These are phyloP conservation scores for Macaca fascicularis DNA, from an alignment of 2,113 vertebrate species.

Conservation along the genomic window DNA sequence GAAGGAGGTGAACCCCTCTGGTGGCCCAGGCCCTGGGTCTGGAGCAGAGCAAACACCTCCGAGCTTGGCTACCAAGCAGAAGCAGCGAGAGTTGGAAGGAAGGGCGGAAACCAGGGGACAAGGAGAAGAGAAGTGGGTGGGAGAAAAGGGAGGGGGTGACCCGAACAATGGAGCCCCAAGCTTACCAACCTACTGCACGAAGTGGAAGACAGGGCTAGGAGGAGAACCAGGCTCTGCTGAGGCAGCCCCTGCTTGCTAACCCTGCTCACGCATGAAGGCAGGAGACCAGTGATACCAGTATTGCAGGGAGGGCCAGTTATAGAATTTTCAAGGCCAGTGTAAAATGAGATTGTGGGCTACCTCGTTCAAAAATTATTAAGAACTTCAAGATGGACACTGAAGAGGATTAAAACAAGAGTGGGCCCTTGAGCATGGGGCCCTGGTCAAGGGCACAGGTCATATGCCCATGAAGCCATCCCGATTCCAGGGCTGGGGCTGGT, in stretches of 20 bases:
- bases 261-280: not conserved
- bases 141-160: not conserved
- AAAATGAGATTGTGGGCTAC: not conserved
- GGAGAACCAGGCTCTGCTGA: not conserved
- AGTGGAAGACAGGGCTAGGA: accelerated
- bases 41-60: too few species aligned
- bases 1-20: not conserved
- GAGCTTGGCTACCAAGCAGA: not conserved
- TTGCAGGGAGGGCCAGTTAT: not conserved
- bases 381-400: not conserved
- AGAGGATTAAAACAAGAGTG: not conserved
- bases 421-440: not conserved
- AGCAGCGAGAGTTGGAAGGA: not conserved
- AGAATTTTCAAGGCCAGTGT: too few species aligned
- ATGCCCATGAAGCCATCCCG: accelerated
- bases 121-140: too few species aligned
- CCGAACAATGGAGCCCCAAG: not conserved
- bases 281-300: accelerated
- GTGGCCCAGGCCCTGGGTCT: accelerated
- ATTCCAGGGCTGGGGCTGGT: not conserved
- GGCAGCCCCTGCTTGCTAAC: not conserved
- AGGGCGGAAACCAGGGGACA: not conserved
- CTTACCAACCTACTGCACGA: not conserved
- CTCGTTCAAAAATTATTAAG: not conserved
- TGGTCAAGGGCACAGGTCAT: accelerated